A percentile compares a stretch with the other conserved stretches of the same genome.
phyloP scores from a whole-genome alignment of 2,888 invertebrate species.

The Cryptocheilus praepositus region DNA sequence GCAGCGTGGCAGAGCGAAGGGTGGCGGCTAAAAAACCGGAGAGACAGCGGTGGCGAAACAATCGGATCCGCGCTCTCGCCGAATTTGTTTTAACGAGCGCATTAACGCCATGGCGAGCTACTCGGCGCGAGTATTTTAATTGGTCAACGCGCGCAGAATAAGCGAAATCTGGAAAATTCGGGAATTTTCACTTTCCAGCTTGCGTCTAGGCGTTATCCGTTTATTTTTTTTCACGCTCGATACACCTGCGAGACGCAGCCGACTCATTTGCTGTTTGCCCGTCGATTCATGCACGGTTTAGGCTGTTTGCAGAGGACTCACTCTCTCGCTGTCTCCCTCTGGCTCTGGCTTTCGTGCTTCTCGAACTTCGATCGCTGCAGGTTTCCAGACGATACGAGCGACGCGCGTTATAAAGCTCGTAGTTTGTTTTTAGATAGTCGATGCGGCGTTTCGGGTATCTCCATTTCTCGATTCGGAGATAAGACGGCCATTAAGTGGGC shows the following conservation, averaged over 20 bases:
- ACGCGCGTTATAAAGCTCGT: conserved; percentile 28
- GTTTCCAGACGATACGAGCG: conserved; percentile 29
- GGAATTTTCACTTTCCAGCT: background rate
- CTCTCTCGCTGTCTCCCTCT: background rate
- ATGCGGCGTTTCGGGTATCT: conserved; percentile 47
- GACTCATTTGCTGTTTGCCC: conserved; percentile 51
- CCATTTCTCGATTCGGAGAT: conserved; percentile 59
- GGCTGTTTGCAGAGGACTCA: conserved; percentile 53
- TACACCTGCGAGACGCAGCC: conserved; percentile 39
- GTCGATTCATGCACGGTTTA: conserved; percentile 47
- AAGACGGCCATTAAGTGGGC: conserved; percentile 47
- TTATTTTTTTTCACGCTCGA: conserved; percentile 27
- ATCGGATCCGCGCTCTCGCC: too few species aligned
- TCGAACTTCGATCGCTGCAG: conserved; percentile 33
- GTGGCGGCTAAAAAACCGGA: too few species aligned
- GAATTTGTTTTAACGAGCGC: too few species aligned
- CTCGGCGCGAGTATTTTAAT: conserved; percentile 18
- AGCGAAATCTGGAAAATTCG: background rate
- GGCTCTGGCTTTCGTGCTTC: too few species aligned
- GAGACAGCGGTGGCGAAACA: too few species aligned
- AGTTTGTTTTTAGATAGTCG: conserved; percentile 54
- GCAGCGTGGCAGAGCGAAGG: background rate
- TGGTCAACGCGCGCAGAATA: background rate
- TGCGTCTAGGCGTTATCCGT: background rate
- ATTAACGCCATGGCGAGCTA: conserved; percentile 1